Evolutionary conservation across 2,888 invertebrate genomes (phyloP), one percentile per base, ranked within the genome.

Genomic region (Steromphala cineraria): DNA sequence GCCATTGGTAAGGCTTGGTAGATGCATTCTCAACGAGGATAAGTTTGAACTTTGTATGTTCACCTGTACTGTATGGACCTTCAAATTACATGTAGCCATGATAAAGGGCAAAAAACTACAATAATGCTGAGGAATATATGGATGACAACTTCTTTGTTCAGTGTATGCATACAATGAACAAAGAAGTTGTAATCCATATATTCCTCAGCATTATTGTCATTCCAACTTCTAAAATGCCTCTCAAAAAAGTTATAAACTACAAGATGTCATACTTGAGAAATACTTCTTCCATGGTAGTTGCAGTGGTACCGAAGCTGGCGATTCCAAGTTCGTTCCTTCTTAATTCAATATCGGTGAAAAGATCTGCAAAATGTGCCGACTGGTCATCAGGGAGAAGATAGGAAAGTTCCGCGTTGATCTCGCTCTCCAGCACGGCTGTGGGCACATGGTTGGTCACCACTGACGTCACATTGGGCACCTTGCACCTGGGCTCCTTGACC

Each of bases 211-310:
- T n/a, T n/a, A n/a, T n/a, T n/a, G n/a, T n/a, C n/a, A n/a, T n/a
- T n/a, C n/a, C n/a, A n/a, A n/a, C n/a, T n/a, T n/a, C n/a, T n/a
- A n/a, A n/a, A n/a, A n/a, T n/a, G n/a, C n/a, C n/a, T n/a, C n/a
- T n/a, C n/a, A n/a, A n/a, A n/a, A n/a, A n/a, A n/a, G n/a, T n/a
- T n/a, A n/a, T n/a, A n/a, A n/a, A 46, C 46, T 46, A 10, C 1
- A 46, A 46, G 13, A 13, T 1, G 13, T 46, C 46, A 10, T 83
- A 92, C 93, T 91, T 92, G 13, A 93, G 85, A 82, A 93, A 93
- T 7, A 98, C 98, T 94, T 98, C 98, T 94, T 98, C 98, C 94
- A 98, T 94, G 0, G 97, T 97, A 0, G 97, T 97, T 19, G 97
- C 95, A 13, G 96, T 95, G 28, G 97, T 95, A 7, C 98, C 98